Conservation (phyloP, 2,797 vertebrate genomes). For the Lacerta viridis region DNA sequence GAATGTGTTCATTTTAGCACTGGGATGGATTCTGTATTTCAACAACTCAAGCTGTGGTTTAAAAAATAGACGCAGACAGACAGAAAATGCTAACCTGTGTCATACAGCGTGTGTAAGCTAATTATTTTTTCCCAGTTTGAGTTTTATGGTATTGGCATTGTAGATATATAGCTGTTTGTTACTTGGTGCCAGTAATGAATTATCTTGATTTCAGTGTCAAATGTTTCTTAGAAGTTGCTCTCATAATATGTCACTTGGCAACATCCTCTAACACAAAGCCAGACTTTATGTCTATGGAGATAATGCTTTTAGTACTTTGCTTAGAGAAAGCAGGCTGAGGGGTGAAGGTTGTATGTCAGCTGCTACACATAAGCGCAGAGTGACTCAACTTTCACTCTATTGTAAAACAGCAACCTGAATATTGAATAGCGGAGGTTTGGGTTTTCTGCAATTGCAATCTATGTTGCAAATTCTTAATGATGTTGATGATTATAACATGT, state of each 20-base stretch:
- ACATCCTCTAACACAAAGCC: constrained; percentile 21
- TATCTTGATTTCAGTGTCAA: constrained; percentile 48
- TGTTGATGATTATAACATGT: not conserved
- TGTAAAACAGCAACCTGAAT: accelerated
- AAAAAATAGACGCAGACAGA: constrained; percentile 48
- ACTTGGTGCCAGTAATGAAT: constrained; percentile 23
- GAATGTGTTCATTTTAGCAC: constrained; percentile 40
- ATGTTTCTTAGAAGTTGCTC: constrained; percentile 41
- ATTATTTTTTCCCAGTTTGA: not conserved
- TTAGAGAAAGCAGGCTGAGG: not conserved
- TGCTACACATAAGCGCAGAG: accelerated
- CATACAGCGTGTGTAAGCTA: constrained; percentile 34
- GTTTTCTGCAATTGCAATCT: not conserved
- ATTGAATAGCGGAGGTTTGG: accelerated
- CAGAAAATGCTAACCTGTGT: constrained; percentile 12
- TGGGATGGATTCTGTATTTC: constrained; percentile 48
- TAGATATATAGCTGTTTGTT: not conserved
- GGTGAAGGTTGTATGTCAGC: not conserved
- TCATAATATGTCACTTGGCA: constrained; percentile 47
- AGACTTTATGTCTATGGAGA: not conserved
- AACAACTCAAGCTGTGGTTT: constrained; percentile 58
- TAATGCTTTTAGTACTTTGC: constrained; percentile 13
- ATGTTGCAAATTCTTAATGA: not conserved
- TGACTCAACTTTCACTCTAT: not conserved
- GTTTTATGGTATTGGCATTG: not conserved